phyloP scores from a whole-genome alignment of 35 echinoderm and acorn worm species.

The Ophioderma brevispina region DNA sequence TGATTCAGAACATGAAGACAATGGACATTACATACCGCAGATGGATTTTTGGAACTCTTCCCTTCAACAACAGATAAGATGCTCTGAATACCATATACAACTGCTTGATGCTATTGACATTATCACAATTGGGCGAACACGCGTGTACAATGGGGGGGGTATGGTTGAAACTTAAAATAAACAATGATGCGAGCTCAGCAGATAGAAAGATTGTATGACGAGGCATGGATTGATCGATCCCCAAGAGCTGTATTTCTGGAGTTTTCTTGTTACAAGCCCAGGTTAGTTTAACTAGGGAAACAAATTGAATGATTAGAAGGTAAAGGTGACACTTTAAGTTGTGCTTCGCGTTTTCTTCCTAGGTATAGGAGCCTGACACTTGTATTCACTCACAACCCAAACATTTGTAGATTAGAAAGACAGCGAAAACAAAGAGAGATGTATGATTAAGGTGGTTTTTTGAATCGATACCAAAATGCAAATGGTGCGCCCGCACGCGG shows the following conservation, averaged over 20 bases:
- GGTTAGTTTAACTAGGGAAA: no score
- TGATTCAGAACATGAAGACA: constrained; percentile 36
- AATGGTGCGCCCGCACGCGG: no score
- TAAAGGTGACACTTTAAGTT: no score
- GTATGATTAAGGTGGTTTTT: no score
- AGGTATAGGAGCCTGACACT: no score
- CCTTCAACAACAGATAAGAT: neutral
- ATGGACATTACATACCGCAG: constrained; percentile 46
- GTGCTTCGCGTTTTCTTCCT: no score
- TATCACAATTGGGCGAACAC: constrained; percentile 69
- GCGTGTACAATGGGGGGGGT: constrained; percentile 89
- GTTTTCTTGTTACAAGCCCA: constrained; percentile 82
- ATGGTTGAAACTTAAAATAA: constrained; percentile 43
- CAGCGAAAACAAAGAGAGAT: no score
- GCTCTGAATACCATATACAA: constrained; percentile 72
- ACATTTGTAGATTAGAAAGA: no score
- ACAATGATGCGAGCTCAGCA: neutral
- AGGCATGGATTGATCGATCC: constrained; percentile 82
- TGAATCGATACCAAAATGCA: no score
- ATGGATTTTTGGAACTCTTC: constrained; percentile 63
- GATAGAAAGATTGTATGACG: constrained; percentile 46
- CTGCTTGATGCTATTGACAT: constrained; percentile 49
- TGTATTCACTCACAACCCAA: no score
- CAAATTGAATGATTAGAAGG: no score
- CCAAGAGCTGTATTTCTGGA: constrained; percentile 85